Base-by-base conservation (phyloP, 2,113 vertebrate genomes). In the Aramus guarauna region DNA sequence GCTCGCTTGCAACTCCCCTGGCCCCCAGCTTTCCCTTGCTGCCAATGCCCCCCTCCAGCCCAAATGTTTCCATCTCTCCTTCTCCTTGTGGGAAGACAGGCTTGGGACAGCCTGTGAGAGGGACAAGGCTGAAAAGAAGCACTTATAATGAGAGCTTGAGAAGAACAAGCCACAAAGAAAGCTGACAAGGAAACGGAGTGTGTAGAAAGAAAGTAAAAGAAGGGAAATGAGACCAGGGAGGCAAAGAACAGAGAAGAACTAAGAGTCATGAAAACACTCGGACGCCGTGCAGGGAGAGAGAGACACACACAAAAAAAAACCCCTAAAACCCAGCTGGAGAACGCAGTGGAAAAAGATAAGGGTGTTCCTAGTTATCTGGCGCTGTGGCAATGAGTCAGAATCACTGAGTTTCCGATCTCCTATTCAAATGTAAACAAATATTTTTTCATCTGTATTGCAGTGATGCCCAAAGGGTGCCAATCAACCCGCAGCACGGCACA, bases 371-470 rank as follows among this genome's bases (percentile, higher is more conserved):
- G 73, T 89, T 94, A 84, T 87, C 86, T 95, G 60, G 24, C 0
- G 0, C 77, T 72, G 69, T 91, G 58, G 74, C 71, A 96, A 32
- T 93, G 93, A 96, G 74, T 96, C 94, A 91, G 93, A 96, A 95
- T 88, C 81, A 66, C 77, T 1, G 7, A 94, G 58, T 88, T 95
- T 95, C 84, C 22, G 27, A 91, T 96, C 95, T 91, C 60, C 91
- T 78, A 93, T 92, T 93, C 81, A 95, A 95, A 96, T 62, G 62
- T 83, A 95, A 96, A 95, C 92, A 95, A 82, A 93, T 68, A 88
- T 75, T 88, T 92, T 67, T 90, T 88, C 77, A 91, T 93, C 66
- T 82, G 82, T 76, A 48, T 53, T 91, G 74, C 85, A 88, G 84
- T 79, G 77, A 58, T 91, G 63, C 74, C 85, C 90, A 66, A 79